Base-by-base conservation (phyloP, 2,797 vertebrate species). In the Apodemus agrarius region DNA sequence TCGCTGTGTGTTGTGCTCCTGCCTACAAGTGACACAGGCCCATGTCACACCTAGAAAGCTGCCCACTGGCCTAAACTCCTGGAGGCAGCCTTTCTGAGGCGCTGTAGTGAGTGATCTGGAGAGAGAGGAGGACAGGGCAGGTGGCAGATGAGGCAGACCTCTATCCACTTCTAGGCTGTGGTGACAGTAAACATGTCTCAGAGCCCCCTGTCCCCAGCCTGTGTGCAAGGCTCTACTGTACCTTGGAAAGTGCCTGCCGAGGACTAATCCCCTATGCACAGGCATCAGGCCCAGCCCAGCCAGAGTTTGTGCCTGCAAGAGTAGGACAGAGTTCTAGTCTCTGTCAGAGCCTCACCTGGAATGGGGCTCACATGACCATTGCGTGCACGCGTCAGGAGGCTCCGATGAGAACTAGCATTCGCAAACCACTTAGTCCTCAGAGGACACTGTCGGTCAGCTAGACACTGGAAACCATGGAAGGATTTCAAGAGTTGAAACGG, bases 21-120 rank as follows among this genome's bases (percentile, higher is more conserved):
- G 86, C 54, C 29, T 92, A 78, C 54, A 67, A 40, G 52, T 61
- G 40, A 43, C 6, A 40, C 29, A 75, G 61, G 63, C 46, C 26
- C 12, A 14, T 76, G n/a, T 29, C 67, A 81, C 8, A 26, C 40
- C 54, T 37, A 43, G 40, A 75, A 94, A 89, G 46, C 79, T 83
- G 46, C 13, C 72, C 57, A 40, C 67, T 52, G 43, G 26, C 43
- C 1, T 61, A 82, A 79, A 86, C n/a, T 6, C 57, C 87, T 89
- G 89, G 79, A 94, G 84, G 91, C 54, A 49, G 26, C 21, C 31
- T 92, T 92, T 75, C 93, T 65, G 83, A 87, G 91, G 78, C 84
- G 26, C 90, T 63, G 46, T 49, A 54, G 21, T 29, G 24, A 3
- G 24, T 14, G 1, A 14, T 14, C 14, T 31, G 31, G 61, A 63